phyloP scores from a whole-genome alignment of 2,888 invertebrate genomes.

The Caradrina kadenii region DNA sequence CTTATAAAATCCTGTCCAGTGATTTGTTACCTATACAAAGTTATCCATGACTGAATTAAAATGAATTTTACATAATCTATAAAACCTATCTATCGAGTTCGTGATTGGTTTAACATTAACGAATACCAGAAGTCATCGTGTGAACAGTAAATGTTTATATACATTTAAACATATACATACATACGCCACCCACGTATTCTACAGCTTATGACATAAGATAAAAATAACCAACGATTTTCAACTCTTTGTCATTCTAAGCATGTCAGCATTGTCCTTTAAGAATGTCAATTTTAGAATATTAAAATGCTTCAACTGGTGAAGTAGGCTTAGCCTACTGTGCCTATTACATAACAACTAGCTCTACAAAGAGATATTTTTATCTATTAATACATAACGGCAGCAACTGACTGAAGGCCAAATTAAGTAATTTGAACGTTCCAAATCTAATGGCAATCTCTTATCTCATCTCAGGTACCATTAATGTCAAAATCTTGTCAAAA shows the following conservation, averaged over 20 bases:
- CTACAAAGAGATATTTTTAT: not conserved
- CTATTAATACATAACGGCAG: not conserved
- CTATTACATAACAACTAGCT: not conserved
- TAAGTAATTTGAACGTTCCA: too few species aligned
- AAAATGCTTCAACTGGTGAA: conserved; percentile 33
- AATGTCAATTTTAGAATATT: conserved; percentile 47
- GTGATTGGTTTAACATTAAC: conserved; percentile 43
- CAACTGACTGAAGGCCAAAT: too few species aligned
- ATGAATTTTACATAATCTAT: conserved; percentile 11
- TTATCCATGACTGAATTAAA: conserved; percentile 23
- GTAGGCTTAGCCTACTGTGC: conserved; percentile 12
- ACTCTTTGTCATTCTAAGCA: conserved; percentile 56
- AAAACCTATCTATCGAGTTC: conserved; percentile 13
- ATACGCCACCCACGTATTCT: conserved; percentile 55
- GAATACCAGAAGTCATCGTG: conserved; percentile 15
- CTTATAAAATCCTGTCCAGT: not conserved
- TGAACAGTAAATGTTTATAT: conserved; percentile 23
- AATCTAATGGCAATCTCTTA: too few species aligned
- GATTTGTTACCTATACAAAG: not conserved
- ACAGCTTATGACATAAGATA: conserved; percentile 37
- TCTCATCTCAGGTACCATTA: too few species aligned
- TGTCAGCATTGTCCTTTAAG: conserved; percentile 41
- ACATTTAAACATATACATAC: conserved; percentile 29
- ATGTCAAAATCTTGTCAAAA: too few species aligned
- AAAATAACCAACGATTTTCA: conserved; percentile 54